Percentiles rank a stretch among this genome's conserved stretches.
These are phyloP conservation scores for Cerceris ruficornis DNA, from an alignment of 2,888 invertebrate species.

Conservation along the genomic window DNA sequence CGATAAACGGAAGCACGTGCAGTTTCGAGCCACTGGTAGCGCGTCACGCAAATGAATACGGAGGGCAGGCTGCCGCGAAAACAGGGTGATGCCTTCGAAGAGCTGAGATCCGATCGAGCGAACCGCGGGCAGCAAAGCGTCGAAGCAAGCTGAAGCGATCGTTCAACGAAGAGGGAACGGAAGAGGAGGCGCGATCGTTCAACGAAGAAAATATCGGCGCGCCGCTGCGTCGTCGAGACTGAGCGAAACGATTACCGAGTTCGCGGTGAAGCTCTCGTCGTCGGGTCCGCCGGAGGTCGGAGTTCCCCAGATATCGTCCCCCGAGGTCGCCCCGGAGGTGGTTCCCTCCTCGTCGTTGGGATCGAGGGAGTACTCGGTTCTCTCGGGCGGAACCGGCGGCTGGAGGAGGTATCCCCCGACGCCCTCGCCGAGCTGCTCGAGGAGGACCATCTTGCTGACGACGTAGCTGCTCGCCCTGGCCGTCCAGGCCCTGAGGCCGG, in stretches of 20 bases:
- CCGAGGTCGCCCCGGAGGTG: conserved; percentile 92
- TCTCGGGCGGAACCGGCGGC: conserved; percentile 78
- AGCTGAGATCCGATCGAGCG: too few relatives aligned
- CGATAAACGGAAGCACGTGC: too few relatives aligned
- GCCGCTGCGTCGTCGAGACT: too few relatives aligned
- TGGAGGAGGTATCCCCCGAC: conserved; percentile 78
- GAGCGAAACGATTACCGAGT: conserved; percentile 73
- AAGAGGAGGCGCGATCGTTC: background rate
- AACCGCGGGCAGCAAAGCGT: too few relatives aligned
- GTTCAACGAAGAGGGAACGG: conserved; percentile 1
- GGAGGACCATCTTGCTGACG: conserved; percentile 90
- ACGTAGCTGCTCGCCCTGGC: conserved; percentile 91
- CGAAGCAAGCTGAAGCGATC: too few relatives aligned
- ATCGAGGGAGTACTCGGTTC: conserved; percentile 78
- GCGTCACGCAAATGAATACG: too few relatives aligned
- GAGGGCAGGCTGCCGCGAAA: too few relatives aligned
- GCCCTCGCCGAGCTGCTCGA: conserved; percentile 86
- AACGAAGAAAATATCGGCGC: background rate
- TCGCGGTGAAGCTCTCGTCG: conserved; percentile 85
- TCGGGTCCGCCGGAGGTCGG: conserved; percentile 93
- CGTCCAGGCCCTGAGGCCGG: conserved; percentile 89
- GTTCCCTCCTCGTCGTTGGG: conserved; percentile 88
- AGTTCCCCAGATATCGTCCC: conserved; percentile 94
- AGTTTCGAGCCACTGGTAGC: too few relatives aligned
- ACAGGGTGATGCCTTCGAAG: too few relatives aligned